These are phyloP conservation scores for Globia sparganii DNA, from an alignment of 2,888 invertebrate species.

Conservation along the genomic window DNA sequence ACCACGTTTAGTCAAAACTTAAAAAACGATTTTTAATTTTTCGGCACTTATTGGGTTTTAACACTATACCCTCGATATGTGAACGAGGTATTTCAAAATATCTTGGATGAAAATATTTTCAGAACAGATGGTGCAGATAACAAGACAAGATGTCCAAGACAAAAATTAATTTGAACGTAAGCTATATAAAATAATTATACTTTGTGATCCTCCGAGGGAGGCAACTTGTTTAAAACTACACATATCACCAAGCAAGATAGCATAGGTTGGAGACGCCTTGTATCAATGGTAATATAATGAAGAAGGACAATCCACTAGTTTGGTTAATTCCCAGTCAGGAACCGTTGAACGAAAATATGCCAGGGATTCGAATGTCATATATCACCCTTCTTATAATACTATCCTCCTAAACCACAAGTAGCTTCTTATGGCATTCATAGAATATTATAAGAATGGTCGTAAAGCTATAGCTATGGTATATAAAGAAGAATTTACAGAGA, in stretches of 20 bases:
- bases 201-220: not conserved
- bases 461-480: not conserved
- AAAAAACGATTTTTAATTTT: no score
- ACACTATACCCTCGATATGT: no score
- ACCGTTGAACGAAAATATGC: not conserved
- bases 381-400: not conserved
- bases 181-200: not conserved
- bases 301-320: not conserved
- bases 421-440: not conserved
- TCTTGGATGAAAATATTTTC: not conserved
- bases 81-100: conserved; percentile 9
- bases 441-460: not conserved
- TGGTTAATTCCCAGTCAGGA: not conserved
- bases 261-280: not conserved
- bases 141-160: not conserved
- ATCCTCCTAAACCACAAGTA: not conserved
- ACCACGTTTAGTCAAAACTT: no score
- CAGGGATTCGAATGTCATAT: not conserved
- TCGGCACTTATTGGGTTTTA: no score
- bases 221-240: not conserved
- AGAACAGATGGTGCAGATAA: not conserved
- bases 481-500: not conserved
- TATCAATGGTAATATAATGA: not conserved
- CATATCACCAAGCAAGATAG: not conserved
- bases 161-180: not conserved